These are phyloP conservation scores for Cardiocondyla obscurior DNA, from an alignment of 1,140 invertebrate genomes.

Conservation along the genomic window DNA sequence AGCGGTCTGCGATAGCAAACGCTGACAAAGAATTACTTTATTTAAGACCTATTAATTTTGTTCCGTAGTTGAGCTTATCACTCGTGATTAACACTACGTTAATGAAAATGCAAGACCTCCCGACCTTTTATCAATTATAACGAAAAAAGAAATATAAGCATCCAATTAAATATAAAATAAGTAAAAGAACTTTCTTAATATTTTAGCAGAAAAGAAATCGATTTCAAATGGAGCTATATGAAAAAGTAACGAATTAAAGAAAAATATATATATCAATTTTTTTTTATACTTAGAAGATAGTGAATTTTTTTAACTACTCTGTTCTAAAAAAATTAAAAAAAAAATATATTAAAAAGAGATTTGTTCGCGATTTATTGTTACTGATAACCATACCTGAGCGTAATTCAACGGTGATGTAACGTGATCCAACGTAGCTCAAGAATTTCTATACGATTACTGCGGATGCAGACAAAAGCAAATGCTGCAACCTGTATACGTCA, in stretches of 20 bases:
- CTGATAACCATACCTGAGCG: constrained; percentile 69
- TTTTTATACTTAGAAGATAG: not conserved
- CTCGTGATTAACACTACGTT: not conserved
- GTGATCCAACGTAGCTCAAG: not conserved
- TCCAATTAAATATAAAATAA: not conserved
- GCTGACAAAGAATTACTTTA: not conserved
- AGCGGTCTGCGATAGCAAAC: not conserved
- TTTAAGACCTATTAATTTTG: not conserved
- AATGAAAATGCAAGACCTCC: not conserved
- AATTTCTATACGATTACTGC: constrained; percentile 70
- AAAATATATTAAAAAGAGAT: not conserved
- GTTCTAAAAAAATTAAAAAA: not conserved
- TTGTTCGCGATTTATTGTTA: not conserved
- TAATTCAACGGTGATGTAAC: not conserved
- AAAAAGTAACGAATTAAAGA: not conserved
- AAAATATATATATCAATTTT: not conserved
- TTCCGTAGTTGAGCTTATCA: not conserved
- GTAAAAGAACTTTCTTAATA: not conserved
- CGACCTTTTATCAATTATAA: not conserved
- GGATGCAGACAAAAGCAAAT: constrained; percentile 76
- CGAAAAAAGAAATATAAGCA: not conserved
- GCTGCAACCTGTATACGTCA: constrained; percentile 80
- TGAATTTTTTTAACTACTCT: no score
- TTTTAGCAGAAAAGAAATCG: not conserved
- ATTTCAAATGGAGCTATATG: not conserved